phyloP scores from a whole-genome alignment of 2,888 invertebrate species.

The Pediacus dermestoides region DNA sequence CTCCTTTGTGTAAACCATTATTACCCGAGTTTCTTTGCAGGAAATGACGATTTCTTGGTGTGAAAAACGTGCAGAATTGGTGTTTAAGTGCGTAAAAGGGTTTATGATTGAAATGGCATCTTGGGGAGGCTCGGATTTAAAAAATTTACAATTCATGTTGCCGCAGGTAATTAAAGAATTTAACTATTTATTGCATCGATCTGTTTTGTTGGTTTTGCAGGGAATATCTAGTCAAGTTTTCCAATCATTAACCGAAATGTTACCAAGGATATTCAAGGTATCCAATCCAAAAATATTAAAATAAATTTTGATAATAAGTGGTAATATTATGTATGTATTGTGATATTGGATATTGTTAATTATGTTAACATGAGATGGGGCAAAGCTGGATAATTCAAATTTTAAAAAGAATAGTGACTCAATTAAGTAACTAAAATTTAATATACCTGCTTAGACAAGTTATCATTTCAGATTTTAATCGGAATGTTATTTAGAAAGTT shows the following conservation, averaged over 20 bases:
- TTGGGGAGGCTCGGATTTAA: constrained; percentile 85
- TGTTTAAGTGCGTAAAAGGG: constrained; percentile 98
- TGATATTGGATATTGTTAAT: too few relatives aligned
- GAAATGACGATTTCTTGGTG: constrained; percentile 98
- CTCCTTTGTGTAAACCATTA: too few relatives aligned
- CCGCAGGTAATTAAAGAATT: constrained; percentile 62
- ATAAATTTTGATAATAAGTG: too few relatives aligned
- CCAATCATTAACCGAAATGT: constrained; percentile 76
- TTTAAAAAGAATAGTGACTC: too few relatives aligned
- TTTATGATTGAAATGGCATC: constrained; percentile 98
- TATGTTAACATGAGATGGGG: too few relatives aligned
- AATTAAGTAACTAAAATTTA: too few relatives aligned
- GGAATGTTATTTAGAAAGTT: too few relatives aligned
- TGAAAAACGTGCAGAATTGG: constrained; percentile 89
- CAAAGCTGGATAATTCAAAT: too few relatives aligned
- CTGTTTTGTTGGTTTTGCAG: constrained; percentile 43
- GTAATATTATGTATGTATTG: too few relatives aligned
- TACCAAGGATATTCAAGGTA: constrained; percentile 89
- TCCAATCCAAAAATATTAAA: constrained; percentile 88
- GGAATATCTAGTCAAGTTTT: constrained; percentile 82
- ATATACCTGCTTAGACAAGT: too few relatives aligned
- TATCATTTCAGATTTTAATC: too few relatives aligned
- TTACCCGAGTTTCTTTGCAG: constrained; percentile 50
- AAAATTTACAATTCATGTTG: constrained; percentile 81
- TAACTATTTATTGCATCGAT: constrained; percentile 9